phyloP scores from a whole-genome alignment of 1,140 invertebrate species.

The Octopus sinensis region DNA sequence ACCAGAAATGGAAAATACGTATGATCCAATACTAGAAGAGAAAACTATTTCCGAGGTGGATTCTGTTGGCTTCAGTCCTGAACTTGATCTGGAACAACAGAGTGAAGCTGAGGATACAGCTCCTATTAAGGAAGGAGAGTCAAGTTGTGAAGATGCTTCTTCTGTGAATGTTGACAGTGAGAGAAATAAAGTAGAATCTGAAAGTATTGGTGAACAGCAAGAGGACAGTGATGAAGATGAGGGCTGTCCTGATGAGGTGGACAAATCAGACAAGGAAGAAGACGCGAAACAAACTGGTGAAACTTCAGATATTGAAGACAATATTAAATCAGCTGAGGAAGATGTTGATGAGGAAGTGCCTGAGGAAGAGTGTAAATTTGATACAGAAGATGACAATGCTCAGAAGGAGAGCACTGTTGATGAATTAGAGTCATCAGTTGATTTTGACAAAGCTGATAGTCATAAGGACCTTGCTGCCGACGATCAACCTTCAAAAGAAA shows the following conservation, averaged over 20 bases:
- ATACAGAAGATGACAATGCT: background rate
- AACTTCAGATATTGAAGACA: background rate
- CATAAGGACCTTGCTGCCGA: no score
- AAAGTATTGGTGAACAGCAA: background rate
- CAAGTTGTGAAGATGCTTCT: no score
- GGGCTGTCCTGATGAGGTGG: background rate
- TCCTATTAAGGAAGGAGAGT: background rate
- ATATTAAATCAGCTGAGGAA: background rate
- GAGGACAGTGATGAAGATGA: background rate
- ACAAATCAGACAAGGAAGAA: background rate
- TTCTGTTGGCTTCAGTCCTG: background rate
- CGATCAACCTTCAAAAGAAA: no score
- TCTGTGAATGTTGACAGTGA: no score
- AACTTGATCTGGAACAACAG: background rate
- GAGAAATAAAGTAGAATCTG: background rate
- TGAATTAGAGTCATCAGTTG: no score
- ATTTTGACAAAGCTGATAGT: no score
- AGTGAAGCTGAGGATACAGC: background rate
- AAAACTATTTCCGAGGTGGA: background rate
- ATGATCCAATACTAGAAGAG: background rate
- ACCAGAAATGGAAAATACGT: background rate
- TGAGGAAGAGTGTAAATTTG: background rate
- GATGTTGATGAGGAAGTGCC: background rate
- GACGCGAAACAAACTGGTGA: background rate
- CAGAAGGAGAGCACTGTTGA: background rate